A percentile compares a stretch with the other conserved stretches of the same genome.
Evolutionary conservation across 2,888 invertebrate species (phyloP).

Genomic region (Dryocosmus kuriphilus): DNA sequence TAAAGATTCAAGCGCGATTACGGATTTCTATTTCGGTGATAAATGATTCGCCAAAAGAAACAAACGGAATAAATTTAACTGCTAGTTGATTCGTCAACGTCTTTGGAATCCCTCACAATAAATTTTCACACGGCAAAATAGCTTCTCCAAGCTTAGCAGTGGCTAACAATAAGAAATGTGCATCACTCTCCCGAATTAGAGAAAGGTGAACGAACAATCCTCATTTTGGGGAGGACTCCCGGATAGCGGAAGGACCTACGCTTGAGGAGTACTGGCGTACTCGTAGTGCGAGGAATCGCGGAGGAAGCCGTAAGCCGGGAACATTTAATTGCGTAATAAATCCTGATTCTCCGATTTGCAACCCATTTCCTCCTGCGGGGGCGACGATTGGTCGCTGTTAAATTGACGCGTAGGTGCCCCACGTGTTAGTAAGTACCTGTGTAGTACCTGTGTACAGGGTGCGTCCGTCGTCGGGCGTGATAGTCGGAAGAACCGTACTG

Average conservation of each 20-base stretch:
- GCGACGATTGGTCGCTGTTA: conserved; percentile 73
- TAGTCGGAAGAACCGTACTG: conserved; percentile 70
- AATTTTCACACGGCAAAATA: neutral
- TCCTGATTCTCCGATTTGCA: conserved; percentile 76
- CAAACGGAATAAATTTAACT: conserved; percentile 17
- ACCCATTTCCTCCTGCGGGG: conserved; percentile 77
- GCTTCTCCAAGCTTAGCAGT: neutral
- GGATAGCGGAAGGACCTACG: neutral
- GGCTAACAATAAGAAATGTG: conserved; percentile 10
- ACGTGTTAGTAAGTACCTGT: conserved; percentile 66
- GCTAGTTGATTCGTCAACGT: neutral
- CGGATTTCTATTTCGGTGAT: conserved; percentile 22
- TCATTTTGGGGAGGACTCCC: neutral
- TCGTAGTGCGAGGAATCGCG: conserved; percentile 57
- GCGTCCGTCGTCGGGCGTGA: conserved; percentile 70
- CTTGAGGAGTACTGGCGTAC: conserved; percentile 27
- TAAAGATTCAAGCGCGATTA: conserved; percentile 9
- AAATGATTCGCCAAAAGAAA: conserved; percentile 14
- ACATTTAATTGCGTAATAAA: conserved; percentile 77
- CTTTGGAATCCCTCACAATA: conserved; percentile 19
- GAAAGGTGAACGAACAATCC: neutral
- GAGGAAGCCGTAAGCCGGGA: conserved; percentile 70
- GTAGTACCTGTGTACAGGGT: conserved; percentile 64
- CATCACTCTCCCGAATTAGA: conserved; percentile 20
- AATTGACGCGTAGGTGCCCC: conserved; percentile 72